These are phyloP conservation scores for Drosophila truncata DNA, from an alignment of 1,140 invertebrate genomes.

Conservation along the genomic window DNA sequence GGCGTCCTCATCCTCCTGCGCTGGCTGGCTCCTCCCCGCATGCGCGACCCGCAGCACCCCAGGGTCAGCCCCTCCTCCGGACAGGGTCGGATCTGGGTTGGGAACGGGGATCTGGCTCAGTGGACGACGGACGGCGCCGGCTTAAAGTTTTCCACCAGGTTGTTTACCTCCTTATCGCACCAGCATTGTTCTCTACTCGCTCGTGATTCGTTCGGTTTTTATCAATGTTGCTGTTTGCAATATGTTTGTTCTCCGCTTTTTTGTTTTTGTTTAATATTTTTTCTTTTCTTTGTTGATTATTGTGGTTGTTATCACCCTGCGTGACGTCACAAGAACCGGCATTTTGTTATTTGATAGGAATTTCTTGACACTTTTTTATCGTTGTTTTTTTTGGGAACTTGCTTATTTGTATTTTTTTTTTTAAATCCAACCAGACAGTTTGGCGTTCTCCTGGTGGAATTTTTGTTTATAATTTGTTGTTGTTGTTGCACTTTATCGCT, in stretches of 20 bases:
- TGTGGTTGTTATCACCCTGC: constrained; percentile 40
- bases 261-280: constrained; percentile 11
- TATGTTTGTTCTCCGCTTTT: constrained; percentile 49
- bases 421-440: constrained; percentile 44
- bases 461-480: constrained; percentile 20
- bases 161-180: constrained; percentile 79
- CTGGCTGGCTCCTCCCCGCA: constrained; percentile 29
- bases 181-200: constrained; percentile 50
- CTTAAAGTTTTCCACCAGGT: constrained; percentile 68
- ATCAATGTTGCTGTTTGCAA: constrained; percentile 64
- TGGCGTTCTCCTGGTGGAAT: constrained; percentile 16
- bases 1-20: constrained; percentile 33
- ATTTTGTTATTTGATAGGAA: constrained; percentile 36
- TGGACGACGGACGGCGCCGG: constrained; percentile 47
- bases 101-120: constrained; percentile 5
- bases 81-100: constrained; percentile 3
- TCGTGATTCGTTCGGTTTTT: constrained; percentile 38
- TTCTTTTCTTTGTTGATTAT: constrained; percentile 22
- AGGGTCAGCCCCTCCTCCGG: constrained; percentile 14
- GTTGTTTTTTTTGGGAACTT: constrained; percentile 23
- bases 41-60: constrained; percentile 38
- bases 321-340: constrained; percentile 62
- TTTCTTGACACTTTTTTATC: constrained; percentile 41
- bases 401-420: constrained; percentile 28
- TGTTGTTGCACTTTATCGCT: constrained; percentile 27